Base-by-base conservation (phyloP, 2,888 invertebrate species). In the Neoscelio sp. region DNA sequence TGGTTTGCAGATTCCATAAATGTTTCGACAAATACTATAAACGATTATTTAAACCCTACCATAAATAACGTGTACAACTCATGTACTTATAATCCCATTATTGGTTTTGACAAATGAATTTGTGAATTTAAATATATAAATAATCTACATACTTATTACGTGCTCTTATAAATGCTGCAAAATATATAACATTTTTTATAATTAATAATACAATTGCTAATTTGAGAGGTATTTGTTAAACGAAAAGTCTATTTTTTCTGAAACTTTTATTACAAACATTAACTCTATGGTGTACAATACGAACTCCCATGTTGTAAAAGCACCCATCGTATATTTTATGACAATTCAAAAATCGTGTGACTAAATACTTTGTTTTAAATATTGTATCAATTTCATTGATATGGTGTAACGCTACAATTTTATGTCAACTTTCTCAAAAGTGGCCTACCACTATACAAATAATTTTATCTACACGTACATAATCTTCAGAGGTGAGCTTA, bases 181-280 rank as follows among this genome's bases (percentile, higher is more conserved):
- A n/a, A n/a, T n/a, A 33, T 33, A 33, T 33, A 33, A 8, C n/a
- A 38, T 38, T 38, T 38, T 38, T 38, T 5, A 5, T 38, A n/a
- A n/a, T n/a, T n/a, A n/a, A n/a, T n/a, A n/a, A n/a, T n/a, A n/a
- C n/a, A n/a, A n/a, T n/a, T n/a, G n/a, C n/a, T n/a, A n/a, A n/a
- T n/a, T n/a, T n/a, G n/a, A n/a, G n/a, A n/a, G n/a, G n/a, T n/a
- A n/a, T n/a, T n/a, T n/a, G n/a, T n/a, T n/a, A n/a, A n/a, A n/a
- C n/a, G n/a, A n/a, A n/a, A 23, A 23, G 6, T 23, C 6, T 23
- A 23, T 23, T 26, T 54, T 17, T 42, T 44, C 8, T 64, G n/a
- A 50, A 35, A 40, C 8, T 62, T 71, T 71, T 62, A 71, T 71
- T 71, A 71, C 1, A 71, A 71, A 71, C 46, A 35, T 62, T 71